Evolutionary conservation across 2,888 invertebrate species (phyloP), one percentile per base, ranked within the genome.

Genomic region (Autographa pulchrina): DNA sequence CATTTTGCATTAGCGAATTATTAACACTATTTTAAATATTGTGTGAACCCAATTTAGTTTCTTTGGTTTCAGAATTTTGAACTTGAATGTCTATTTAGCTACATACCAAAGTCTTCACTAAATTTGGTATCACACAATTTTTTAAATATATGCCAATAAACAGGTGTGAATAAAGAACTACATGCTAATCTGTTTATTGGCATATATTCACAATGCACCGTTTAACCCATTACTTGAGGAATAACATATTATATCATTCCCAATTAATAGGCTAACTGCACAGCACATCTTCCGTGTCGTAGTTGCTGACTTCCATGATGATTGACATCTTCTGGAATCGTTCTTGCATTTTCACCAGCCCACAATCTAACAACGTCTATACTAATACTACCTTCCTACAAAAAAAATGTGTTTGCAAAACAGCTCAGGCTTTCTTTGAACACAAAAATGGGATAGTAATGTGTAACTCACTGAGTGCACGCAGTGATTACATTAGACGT

Each of bases 401-500:
- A 73, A 77, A 70, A 78, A 60, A 76, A 74, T 64, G 25, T 71
- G 56, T 70, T 76, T 75, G 68, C 69, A 73, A 72, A 73, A 62
- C 76, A 83, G 77, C 83, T 77, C 82, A 82, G 88, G 85, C 85
- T 87, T 89, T 88, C 88, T 88, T 84, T 90, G 91, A 92, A 92
- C 92, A 92, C 94, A 93, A 92, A 91, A 90, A 93, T 89, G 88
- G 90, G 92, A 92, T 92, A 93, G 94, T 92, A 93, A 94, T 93
- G 89, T 94, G 94, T 94, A 94, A 96, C 96, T 96, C 96, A 96
- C 96, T 95, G 95, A 92, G 93, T 93, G 94, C 93, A 91, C 94
- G 95, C 95, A 96, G 95, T 95, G 95, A 94, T 93, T 95, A 95
- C 94, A 92, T 89, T 88, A 94, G 94, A 89, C 86, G 96, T 92